A percentile compares a stretch with the other conserved stretches of the same genome.
These are phyloP conservation scores for Catamblyrhynchus diadema DNA, from an alignment of 2,797 vertebrate species.

Conservation along the genomic window DNA sequence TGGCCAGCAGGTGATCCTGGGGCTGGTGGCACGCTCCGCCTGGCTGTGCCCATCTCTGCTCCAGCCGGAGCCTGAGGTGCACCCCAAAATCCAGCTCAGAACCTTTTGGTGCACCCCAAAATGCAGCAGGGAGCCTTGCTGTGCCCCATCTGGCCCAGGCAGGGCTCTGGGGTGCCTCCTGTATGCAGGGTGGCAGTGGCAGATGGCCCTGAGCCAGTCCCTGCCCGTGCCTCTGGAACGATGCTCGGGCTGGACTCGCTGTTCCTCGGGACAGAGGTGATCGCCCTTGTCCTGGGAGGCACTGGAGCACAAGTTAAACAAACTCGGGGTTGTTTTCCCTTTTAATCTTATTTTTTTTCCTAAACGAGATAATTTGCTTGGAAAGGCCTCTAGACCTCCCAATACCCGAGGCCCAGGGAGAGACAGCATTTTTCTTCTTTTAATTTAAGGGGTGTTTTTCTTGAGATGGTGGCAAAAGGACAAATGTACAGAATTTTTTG, in stretches of 20 bases:
- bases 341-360: not conserved
- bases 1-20: not conserved
- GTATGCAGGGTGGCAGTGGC: not conserved
- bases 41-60: not conserved
- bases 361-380: not conserved
- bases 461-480: not conserved
- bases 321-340: not conserved
- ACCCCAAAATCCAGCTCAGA: not conserved
- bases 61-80: not conserved
- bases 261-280: not conserved
- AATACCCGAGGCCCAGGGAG: accelerated
- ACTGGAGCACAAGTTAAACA: not conserved
- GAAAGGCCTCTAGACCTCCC: not conserved
- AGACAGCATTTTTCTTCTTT: not conserved
- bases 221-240: accelerated
- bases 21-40: accelerated
- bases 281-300: not conserved
- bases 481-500: not conserved
- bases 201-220: not conserved
- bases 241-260: accelerated
- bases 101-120: not conserved
- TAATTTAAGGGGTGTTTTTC: not conserved
- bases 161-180: not conserved
- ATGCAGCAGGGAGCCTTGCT: not conserved
- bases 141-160: accelerated